Evolutionary conservation across 2,888 invertebrate genomes (phyloP), one percentile per base, ranked within the genome.

Genomic region (Theristus sp.): DNA sequence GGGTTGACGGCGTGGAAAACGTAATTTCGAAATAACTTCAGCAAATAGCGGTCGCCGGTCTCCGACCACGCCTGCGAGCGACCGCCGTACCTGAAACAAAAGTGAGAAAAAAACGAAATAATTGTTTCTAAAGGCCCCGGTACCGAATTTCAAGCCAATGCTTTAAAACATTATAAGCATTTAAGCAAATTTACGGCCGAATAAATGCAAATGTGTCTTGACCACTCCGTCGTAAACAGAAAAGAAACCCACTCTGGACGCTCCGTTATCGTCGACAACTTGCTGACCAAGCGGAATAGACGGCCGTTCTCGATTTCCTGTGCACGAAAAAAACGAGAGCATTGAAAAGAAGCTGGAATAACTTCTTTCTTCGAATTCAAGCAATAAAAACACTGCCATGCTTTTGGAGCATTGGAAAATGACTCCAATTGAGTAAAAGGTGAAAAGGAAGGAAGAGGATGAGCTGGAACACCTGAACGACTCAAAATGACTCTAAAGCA

Each of bases 21-120:
- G 75, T 89, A 91, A 79, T 98, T 96, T 64, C 96, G 82, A 80
- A 94, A 98, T 74, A 98, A 79, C 79, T 96, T 96, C 77, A 98
- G 80, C 86, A 98, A 87, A 78, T 96, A 98, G 60, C 96, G 83
- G 78, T 96, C 91, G 26, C 94, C 96, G 27, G 94, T 96, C 78
- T 98, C 98, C 46, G 91, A 85, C 96, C 98, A 98, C 22, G 87
- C 82, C 20, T 85, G 82, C 20, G n/a, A 6, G 76, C 96, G 94
- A 82, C 89, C 78, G 75, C 89, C 88, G 71, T 90, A 82, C 75
- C 89, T 89, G 72, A 38, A 67, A 66, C 60, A 60, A n/a, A 56
- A 30, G 52, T n/a, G 46, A 46, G 10, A 46, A 46, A 46, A 46
- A 17, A 17, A 22, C 22, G 46, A 10, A 46, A 46, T n/a, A n/a